phyloP scores from a whole-genome alignment of 2,797 vertebrate species.

The Cossypha heuglini region DNA sequence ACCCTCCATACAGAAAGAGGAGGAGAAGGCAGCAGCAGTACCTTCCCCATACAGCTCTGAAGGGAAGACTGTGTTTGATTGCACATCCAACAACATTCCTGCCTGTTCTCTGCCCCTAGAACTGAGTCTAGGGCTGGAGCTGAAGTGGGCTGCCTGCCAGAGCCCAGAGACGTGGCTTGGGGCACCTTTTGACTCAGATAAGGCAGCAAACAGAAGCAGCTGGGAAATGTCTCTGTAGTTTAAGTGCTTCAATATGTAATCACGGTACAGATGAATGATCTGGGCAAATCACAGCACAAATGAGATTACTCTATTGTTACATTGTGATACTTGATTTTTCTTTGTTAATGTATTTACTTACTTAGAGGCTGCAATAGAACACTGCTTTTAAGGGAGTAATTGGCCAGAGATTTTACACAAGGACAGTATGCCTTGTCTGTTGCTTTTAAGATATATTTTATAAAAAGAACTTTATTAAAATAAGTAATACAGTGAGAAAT shows the following conservation, averaged over 20 bases:
- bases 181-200: background rate
- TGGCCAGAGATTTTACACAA: background rate
- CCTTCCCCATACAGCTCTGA: accelerated
- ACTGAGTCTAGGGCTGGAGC: accelerated
- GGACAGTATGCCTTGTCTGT: background rate
- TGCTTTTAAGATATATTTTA: background rate
- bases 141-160: background rate
- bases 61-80: background rate
- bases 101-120: background rate
- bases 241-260: background rate
- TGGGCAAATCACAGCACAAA: background rate
- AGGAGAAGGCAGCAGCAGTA: background rate
- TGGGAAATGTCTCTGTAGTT: background rate
- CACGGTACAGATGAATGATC: background rate
- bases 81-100: background rate
- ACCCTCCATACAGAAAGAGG: background rate
- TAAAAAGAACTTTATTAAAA: background rate
- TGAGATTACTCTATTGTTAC: background rate
- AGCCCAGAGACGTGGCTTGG: background rate
- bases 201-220: background rate
- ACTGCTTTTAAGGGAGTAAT: background rate
- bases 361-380: background rate
- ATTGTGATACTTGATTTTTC: background rate
- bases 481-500: background rate
- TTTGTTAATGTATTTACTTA: background rate